These are phyloP conservation scores for Pteria penguin DNA, from an alignment of 2,888 invertebrate genomes.

Conservation along the genomic window DNA sequence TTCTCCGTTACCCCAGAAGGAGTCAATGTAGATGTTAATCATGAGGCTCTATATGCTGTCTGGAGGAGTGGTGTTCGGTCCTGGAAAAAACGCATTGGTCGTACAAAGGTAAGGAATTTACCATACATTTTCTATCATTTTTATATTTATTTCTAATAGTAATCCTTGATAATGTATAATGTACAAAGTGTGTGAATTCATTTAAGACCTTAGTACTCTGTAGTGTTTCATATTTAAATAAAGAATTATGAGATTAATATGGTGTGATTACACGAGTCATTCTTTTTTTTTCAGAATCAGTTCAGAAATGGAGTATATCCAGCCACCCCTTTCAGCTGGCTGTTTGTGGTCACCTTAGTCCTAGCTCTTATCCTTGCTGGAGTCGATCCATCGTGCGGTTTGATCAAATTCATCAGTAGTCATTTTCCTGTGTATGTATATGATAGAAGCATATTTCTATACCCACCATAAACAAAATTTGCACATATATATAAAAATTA, in stretches of 20 bases:
- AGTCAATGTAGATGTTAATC: constrained; percentile 97
- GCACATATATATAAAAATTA: no score
- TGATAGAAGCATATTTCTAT: no score
- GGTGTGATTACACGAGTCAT: not conserved
- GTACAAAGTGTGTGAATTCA: no score
- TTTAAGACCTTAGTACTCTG: no score
- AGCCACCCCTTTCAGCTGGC: constrained; percentile 93
- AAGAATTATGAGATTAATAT: no score
- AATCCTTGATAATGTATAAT: no score
- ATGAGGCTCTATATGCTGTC: constrained; percentile 95
- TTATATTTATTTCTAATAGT: no score
- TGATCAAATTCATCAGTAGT: constrained; percentile 87
- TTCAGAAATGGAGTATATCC: constrained; percentile 97
- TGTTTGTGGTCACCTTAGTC: constrained; percentile 90
- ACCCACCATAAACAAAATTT: no score
- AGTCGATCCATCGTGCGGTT: constrained; percentile 90
- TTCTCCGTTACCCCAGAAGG: constrained; percentile 99
- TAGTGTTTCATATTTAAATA: no score
- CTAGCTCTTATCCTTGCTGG: constrained; percentile 88
- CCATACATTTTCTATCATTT: no score
- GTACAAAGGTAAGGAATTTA: constrained; percentile 89
- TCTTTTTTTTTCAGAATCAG: constrained; percentile 88
- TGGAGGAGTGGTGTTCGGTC: constrained; percentile 97
- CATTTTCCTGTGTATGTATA: constrained; percentile 79
- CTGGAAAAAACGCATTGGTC: constrained; percentile 94